These are phyloP conservation scores for Anoplophora glabripennis DNA, from an alignment of 1,140 invertebrate species.

Conservation along the genomic window DNA sequence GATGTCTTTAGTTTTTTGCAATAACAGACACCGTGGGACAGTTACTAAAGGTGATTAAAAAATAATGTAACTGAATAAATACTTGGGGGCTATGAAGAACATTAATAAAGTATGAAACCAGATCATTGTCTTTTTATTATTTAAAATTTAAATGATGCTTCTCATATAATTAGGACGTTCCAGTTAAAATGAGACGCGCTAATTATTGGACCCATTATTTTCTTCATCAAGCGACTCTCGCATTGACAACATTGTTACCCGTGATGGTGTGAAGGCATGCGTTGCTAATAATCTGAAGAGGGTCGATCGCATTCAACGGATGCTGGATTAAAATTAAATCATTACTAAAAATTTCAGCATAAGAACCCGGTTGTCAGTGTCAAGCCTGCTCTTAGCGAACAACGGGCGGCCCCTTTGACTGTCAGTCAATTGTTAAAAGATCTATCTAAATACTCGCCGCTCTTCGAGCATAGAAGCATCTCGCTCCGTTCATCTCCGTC, in stretches of 20 bases:
- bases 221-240: too few species aligned
- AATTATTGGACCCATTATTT: too few species aligned
- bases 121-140: too few species aligned
- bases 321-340: slow-evolving; percentile 37
- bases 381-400: slow-evolving; percentile 37
- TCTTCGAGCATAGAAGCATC: slow-evolving; percentile 14
- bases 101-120: too few species aligned
- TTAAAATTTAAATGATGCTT: too few species aligned
- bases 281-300: slow-evolving; percentile 27
- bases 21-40: too few species aligned
- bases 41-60: too few species aligned
- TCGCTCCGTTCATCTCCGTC: neutral
- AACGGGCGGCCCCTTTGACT: slow-evolving; percentile 41
- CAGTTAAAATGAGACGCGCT: too few species aligned
- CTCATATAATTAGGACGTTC: too few species aligned
- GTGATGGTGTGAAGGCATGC: slow-evolving; percentile 14
- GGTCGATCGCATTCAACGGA: slow-evolving; percentile 25
- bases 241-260: neutral
- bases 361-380: slow-evolving; percentile 32
- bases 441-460: slow-evolving; percentile 40
- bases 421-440: slow-evolving; percentile 45
- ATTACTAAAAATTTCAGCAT: slow-evolving; percentile 38
- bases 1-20: too few species aligned
- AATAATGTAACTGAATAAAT: too few species aligned
- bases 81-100: too few species aligned